Base-by-base conservation (phyloP, 2,888 invertebrate genomes). In the Caenorhabditis becei region DNA sequence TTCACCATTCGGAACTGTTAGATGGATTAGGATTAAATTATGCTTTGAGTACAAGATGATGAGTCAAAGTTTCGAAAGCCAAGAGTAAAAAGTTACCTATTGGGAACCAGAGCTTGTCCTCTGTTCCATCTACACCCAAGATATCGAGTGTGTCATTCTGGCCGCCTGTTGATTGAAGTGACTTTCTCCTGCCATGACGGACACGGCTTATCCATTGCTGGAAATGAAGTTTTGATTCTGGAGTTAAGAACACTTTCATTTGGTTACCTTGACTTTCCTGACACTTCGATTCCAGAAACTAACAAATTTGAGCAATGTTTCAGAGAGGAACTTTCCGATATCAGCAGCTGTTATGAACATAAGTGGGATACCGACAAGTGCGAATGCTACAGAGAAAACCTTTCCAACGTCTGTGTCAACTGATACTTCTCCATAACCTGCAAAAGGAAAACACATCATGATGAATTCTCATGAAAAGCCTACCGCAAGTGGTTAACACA, bases 261-360 rank as follows among this genome's bases (percentile, higher is more conserved):
- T 32, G 20, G 66, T 54, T 54, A 89, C 90, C 82, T 90, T 90
- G 3, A 89, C 71, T 75, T 86, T 86, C 24, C 86, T 59, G 24
- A 79, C 83, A 79, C 89, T 87, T 56, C 85, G 35, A 61, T 87
- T 89, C 89, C 89, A 90, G 62, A 88, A 85, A 32, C 88, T 86
- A n/a, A 90, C 89, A 79, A 89, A 86, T 62, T 88, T 89, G 54
- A 91, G 84, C 63, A 91, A 79, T 11, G 89, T 91, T 77, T 91
- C 91, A n/a, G 90, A 90, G 32, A 91, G 80, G 85, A 91, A 91
- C 82, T 91, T 91, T 61, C 91, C 91, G 63, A 91, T 91, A 79
- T 91, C 91, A 8, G 91, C 91, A 18, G 91, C 91, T n/a, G 91
- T 91, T 72, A 91, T 91, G 89, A 91, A 91, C 91, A 91, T 91